These are phyloP conservation scores for Crepidodera aurea DNA, from an alignment of 2,888 invertebrate species.

Conservation along the genomic window DNA sequence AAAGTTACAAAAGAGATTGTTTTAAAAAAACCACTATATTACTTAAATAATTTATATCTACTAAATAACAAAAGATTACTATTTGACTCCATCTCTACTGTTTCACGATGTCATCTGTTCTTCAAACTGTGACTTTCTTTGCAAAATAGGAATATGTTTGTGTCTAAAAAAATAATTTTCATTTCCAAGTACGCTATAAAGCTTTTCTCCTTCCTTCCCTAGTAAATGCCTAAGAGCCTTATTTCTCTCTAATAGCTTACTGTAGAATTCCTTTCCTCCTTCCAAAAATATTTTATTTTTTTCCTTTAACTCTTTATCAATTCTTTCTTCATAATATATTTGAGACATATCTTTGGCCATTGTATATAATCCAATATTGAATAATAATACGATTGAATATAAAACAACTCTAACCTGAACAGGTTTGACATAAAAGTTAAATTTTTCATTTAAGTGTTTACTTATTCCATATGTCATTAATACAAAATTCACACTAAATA, in stretches of 20 bases:
- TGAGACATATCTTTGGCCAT: conserved; percentile 72
- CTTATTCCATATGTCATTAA: conserved; percentile 65
- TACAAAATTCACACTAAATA: conserved; percentile 64
- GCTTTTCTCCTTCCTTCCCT: conserved; percentile 68
- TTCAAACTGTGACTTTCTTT: conserved; percentile 74
- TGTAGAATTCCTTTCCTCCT: conserved; percentile 81
- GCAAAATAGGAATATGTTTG: conserved; percentile 70
- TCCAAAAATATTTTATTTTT: conserved; percentile 70
- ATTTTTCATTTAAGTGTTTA: conserved; percentile 63
- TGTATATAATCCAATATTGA: conserved; percentile 69
- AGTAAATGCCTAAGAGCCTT: conserved; percentile 73
- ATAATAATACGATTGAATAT: conserved; percentile 67
- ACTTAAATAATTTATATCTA: no score
- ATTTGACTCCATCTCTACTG: no score
- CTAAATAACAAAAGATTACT: no score
- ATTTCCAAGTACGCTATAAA: conserved; percentile 75
- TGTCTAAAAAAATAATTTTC: conserved; percentile 72
- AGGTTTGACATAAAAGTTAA: conserved; percentile 68
- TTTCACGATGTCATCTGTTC: no score
- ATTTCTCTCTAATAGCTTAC: conserved; percentile 76
- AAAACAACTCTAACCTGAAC: conserved; percentile 60
- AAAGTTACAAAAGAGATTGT: no score
- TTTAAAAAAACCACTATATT: no score
- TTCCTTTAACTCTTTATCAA: conserved; percentile 70
- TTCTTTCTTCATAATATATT: conserved; percentile 68